Conservation (phyloP, 2,797 vertebrate genomes). For the Merluccius polli region DNA sequence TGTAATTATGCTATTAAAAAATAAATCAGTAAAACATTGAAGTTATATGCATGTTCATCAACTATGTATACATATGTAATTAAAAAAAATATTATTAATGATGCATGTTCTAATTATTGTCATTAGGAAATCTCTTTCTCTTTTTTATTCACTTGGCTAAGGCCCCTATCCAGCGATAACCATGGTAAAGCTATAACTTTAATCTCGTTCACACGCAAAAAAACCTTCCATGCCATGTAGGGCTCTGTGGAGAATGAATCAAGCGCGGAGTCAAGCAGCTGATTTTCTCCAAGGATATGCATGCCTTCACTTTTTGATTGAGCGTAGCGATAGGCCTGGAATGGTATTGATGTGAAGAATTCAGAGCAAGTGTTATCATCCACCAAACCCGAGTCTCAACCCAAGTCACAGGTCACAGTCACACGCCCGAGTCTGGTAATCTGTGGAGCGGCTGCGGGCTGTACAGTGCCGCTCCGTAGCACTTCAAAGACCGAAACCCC, state of each 20-base stretch:
- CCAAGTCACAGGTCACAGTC: not conserved
- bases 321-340: not conserved
- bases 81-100: too few species aligned
- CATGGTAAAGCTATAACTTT: not conserved
- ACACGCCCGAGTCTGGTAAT: not conserved
- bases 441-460: not conserved
- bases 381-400: not conserved
- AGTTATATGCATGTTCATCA: too few species aligned
- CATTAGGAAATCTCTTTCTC: too few species aligned
- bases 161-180: not conserved
- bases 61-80: too few species aligned
- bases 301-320: slow-evolving; percentile 32
- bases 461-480: not conserved
- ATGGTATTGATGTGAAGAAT: not conserved
- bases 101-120: too few species aligned
- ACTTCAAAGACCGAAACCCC: not conserved
- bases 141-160: too few species aligned
- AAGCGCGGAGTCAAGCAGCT: slow-evolving; percentile 8
- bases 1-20: too few species aligned
- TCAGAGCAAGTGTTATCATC: not conserved
- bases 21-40: too few species aligned
- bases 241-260: slow-evolving; percentile 35
- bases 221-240: slow-evolving; percentile 31
- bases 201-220: not conserved
- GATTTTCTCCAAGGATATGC: slow-evolving; percentile 17